A percentile compares a stretch with the other conserved stretches of the same genome.
Conservation (phyloP, 2,797 vertebrate species). For the Manis pentadactyla region DNA sequence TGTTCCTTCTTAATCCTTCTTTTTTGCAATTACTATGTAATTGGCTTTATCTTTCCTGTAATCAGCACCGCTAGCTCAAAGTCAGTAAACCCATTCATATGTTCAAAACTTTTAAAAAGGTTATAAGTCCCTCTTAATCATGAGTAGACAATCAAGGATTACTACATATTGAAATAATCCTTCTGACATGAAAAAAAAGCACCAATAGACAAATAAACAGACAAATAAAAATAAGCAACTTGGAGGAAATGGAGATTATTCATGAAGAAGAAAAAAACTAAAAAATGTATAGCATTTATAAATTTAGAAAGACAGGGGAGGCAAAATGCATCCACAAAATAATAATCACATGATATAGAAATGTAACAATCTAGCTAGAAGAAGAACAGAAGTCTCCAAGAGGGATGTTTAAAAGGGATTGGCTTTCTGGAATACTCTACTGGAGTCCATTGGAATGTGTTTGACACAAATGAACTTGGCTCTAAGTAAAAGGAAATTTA, state of each 20-base stretch:
- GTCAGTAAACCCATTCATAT: not conserved
- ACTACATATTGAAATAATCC: not conserved
- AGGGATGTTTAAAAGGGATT: not conserved
- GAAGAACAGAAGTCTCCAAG: not conserved
- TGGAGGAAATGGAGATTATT: not conserved
- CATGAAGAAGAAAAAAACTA: not conserved
- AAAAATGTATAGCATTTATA: not conserved
- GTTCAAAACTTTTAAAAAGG: not conserved
- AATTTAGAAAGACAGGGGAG: not conserved
- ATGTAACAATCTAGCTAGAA: not conserved
- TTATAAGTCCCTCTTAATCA: not conserved
- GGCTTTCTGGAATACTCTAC: not conserved
- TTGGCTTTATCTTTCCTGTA: not conserved
- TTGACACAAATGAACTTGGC: not conserved
- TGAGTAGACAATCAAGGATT: not conserved
- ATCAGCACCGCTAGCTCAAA: not conserved
- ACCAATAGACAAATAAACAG: not conserved
- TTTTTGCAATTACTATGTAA: not conserved
- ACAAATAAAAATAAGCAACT: not conserved
- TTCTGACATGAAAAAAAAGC: not conserved
- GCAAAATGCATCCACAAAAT: not conserved
- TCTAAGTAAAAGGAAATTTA: not conserved
- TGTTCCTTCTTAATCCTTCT: not conserved
- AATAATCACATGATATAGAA: not conserved
- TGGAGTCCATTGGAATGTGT: not conserved